These are phyloP conservation scores for Crioceris asparagi DNA, from an alignment of 2,888 invertebrate genomes.

Conservation along the genomic window DNA sequence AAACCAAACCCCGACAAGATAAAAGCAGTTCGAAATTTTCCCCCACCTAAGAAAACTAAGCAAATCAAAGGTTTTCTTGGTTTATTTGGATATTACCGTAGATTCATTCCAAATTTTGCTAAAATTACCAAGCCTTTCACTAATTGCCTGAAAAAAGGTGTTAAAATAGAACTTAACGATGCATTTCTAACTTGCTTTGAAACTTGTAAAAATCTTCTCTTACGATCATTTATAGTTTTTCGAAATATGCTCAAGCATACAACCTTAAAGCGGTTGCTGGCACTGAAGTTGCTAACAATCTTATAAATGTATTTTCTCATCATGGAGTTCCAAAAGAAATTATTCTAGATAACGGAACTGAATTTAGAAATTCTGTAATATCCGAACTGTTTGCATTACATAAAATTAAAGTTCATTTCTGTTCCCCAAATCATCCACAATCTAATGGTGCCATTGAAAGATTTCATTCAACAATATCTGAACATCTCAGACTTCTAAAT, in stretches of 20 bases:
- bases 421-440: too few species aligned
- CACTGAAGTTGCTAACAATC: conserved; percentile 11
- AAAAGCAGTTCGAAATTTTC: too few species aligned
- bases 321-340: conserved; percentile 16
- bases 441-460: too few species aligned
- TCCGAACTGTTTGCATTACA: too few species aligned
- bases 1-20: conserved; percentile 10
- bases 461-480: too few species aligned
- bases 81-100: conserved; percentile 16
- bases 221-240: conserved; percentile 17
- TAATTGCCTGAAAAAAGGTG: conserved; percentile 13
- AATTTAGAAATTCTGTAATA: conserved; percentile 18
- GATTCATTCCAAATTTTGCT: conserved; percentile 16
- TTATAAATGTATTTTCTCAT: conserved; percentile 15
- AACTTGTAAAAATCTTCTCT: conserved; percentile 16
- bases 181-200: conserved; percentile 12
- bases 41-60: too few species aligned
- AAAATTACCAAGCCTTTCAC: conserved; percentile 16
- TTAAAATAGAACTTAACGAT: conserved; percentile 9
- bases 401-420: too few species aligned
- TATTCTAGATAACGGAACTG: conserved; percentile 16
- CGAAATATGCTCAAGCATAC: conserved; percentile 17
- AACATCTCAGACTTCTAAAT: too few species aligned
- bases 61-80: conserved; percentile 18
- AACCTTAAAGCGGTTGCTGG: conserved; percentile 2